These are phyloP conservation scores for Stegodyphus mimosarum DNA, from an alignment of 1,140 invertebrate genomes.

Conservation along the genomic window DNA sequence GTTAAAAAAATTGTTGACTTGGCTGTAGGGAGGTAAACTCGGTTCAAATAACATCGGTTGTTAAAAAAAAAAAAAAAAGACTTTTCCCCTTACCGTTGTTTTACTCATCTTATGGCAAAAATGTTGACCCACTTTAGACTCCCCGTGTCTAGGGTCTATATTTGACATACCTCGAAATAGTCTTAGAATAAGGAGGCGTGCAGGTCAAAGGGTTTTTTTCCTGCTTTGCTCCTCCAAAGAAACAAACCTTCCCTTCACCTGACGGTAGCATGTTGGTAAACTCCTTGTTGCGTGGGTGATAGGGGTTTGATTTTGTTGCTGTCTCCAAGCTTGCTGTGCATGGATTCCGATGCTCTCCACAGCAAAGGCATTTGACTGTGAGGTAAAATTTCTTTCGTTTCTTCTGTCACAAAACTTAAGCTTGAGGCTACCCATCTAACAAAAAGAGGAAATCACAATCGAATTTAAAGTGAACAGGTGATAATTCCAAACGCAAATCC, in stretches of 20 bases:
- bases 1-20: too few relatives aligned
- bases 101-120: not conserved
- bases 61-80: constrained; percentile 11
- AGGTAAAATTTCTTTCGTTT: too few relatives aligned
- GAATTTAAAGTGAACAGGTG: too few relatives aligned
- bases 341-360: too few relatives aligned
- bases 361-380: too few relatives aligned
- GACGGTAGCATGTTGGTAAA: constrained; percentile 26
- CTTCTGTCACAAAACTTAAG: too few relatives aligned
- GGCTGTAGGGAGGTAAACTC: not conserved
- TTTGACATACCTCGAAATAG: constrained; percentile 52
- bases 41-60: constrained; percentile 47
- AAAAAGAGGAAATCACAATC: too few relatives aligned
- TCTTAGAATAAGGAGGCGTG: constrained; percentile 31
- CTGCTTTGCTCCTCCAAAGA: constrained; percentile 32
- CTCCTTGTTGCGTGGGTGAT: constrained; percentile 34
- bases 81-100: constrained; percentile 19
- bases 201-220: constrained; percentile 52
- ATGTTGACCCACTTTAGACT: constrained; percentile 51
- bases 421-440: too few relatives aligned
- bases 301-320: not conserved
- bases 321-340: too few relatives aligned
- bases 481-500: too few relatives aligned
- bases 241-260: constrained; percentile 33
- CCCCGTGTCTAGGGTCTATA: constrained; percentile 39